phyloP scores from a whole-genome alignment of 2,797 vertebrate species.

The Yasuhikotakia modesta region DNA sequence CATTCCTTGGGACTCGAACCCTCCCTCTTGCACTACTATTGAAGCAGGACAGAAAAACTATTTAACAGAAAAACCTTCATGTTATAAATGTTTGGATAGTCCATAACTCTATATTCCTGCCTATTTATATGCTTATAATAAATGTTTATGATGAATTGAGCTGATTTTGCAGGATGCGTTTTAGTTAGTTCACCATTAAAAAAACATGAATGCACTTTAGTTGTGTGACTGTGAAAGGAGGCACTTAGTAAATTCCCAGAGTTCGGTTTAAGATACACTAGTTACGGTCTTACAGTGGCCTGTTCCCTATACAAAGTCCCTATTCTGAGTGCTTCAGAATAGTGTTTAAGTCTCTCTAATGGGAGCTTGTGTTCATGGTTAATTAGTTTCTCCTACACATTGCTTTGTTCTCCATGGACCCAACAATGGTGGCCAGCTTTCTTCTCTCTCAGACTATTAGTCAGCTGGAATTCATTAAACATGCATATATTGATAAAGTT shows the following conservation, averaged over 20 bases:
- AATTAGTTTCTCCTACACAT: slow-evolving; percentile 81
- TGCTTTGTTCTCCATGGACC: slow-evolving; percentile 74
- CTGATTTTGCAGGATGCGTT: too few species aligned
- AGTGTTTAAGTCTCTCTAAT: slow-evolving; percentile 58
- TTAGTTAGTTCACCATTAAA: too few species aligned
- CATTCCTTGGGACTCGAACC: too few species aligned
- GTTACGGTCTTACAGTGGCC: not conserved
- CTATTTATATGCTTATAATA: too few species aligned
- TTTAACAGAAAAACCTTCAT: too few species aligned
- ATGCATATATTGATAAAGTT: slow-evolving; percentile 55
- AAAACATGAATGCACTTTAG: too few species aligned
- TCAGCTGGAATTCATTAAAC: slow-evolving; percentile 61
- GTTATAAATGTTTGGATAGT: too few species aligned
- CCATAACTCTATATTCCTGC: too few species aligned
- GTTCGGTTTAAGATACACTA: slow-evolving; percentile 42
- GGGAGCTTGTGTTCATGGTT: slow-evolving; percentile 79
- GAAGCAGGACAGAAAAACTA: too few species aligned
- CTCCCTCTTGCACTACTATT: too few species aligned
- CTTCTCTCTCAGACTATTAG: slow-evolving; percentile 58
- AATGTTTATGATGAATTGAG: too few species aligned
- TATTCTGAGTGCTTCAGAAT: slow-evolving; percentile 37
- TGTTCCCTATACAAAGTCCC: slow-evolving; percentile 32
- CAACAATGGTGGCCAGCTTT: slow-evolving; percentile 68
- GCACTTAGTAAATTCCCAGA: not conserved
- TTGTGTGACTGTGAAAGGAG: too few species aligned